Conservation (phyloP, 2,797 vertebrate genomes). For the Corythornis leucogaster region DNA sequence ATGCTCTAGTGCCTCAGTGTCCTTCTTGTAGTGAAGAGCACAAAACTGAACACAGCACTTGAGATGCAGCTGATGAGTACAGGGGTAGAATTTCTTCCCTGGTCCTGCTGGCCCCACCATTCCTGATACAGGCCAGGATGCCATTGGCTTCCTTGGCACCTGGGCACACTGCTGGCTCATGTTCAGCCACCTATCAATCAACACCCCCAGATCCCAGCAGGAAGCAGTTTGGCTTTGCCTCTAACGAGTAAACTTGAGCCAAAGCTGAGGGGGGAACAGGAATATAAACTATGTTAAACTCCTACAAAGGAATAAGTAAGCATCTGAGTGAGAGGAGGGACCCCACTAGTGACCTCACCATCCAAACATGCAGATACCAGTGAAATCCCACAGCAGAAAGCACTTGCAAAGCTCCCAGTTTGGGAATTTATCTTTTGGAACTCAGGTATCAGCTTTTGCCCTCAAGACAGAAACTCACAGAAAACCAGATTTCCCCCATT, state of each 20-base stretch:
- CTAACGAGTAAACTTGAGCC: not conserved
- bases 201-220: not conserved
- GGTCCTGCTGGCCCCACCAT: too few species aligned
- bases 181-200: too few species aligned
- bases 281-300: not conserved
- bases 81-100: too few species aligned
- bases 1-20: too few species aligned
- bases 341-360: not conserved
- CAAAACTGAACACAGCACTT: too few species aligned
- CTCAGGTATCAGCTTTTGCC: not conserved
- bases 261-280: not conserved
- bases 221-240: not conserved
- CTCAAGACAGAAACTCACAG: not conserved
- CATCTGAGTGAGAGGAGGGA: not conserved
- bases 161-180: too few species aligned
- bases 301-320: not conserved
- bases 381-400: not conserved
- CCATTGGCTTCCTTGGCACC: too few species aligned
- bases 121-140: too few species aligned
- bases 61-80: too few species aligned
- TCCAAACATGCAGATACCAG: not conserved
- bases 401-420: not conserved
- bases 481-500: slow-evolving; percentile 37
- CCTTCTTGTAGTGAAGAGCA: too few species aligned
- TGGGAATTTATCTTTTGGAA: not conserved